Evolutionary conservation across 1,140 invertebrate species (phyloP), one percentile per base, ranked within the genome.

Genomic region (Zelostemma sp.): DNA sequence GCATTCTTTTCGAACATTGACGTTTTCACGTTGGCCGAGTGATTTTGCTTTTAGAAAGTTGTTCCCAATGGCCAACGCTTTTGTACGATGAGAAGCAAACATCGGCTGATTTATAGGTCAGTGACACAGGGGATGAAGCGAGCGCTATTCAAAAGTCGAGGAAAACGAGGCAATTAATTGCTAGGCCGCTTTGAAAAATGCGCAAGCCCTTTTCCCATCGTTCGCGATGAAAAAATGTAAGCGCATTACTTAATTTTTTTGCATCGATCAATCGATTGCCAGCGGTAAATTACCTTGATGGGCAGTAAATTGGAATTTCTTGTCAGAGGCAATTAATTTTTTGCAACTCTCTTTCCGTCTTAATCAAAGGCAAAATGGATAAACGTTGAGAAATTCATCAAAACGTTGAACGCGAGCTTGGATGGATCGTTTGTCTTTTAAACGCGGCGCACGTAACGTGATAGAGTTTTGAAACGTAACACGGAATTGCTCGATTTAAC

Each of bases 1-100:
- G n/a, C n/a, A n/a, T n/a, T n/a, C n/a, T n/a, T 68, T 65, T 59
- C 14, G 31, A 43, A 40, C 46, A 11, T 28, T 50, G 41, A 9
- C 12, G 19, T 25, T 25, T 25, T 8, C 21, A 8, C 3, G 21
- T 25, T 3, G 21, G 21, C 8, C 21, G 21, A 25, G 21, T 25
- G 21, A 25, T 25, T 25, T 25, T 25, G 3, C 8, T 4, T 25
- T 3, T 25, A 25, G 21, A 25, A 25, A 25, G 21, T 25, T 8
- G 21, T 28, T 21, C 35, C 33, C 8, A 60, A 50, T 46, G n/a
- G 47, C 25, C 47, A 8, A 14, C 47, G 18, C 45, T 8, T 25
- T 19, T 16, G 3, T 5, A n/a, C 35, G 35, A 14, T 38, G 35
- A 14, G 35, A 11, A n/a, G 35, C 35, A 38, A 38, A 38, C 35